Evolutionary conservation across 1,140 invertebrate species (phyloP), one percentile per base, ranked within the genome.

Genomic region (Macrocentrus cingulum): DNA sequence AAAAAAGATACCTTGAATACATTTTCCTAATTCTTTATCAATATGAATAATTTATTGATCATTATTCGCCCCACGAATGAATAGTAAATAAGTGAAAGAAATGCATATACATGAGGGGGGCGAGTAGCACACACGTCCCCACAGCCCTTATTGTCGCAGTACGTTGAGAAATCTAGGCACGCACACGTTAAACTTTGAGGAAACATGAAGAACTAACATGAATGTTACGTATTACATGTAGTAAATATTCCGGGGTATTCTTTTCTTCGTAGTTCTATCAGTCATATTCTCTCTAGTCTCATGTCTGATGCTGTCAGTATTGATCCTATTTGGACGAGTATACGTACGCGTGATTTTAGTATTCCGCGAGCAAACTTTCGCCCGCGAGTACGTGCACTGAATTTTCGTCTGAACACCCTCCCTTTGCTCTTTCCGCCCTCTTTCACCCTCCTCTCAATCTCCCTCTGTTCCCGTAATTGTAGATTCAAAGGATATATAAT

Each of bases 401-500:
- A 77, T 79, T 59, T 46, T 49, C 49, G 49, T 37, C 53, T 52
- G 13, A 44, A 42, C 19, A 46, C 23, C 48, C 45, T 22, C 65
- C 13, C 11, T 11, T 39, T 13, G 8, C 11, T 39, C 13, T 39
- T 13, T n/a, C 36, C 13, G 32, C 13, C 3, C 23, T 49, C 20
- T 1, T 18, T 9, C 18, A 16, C 25, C 11, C 1, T 48, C 51
- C 56, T 39, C 36, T 53, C 22, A 36, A 18, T 46, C 36, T 29
- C 66, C 64, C 66, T 59, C 62, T 61, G 60, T 52, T 62, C 65
- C 67, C 62, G 72, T 78, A 76, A 79, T 79, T 78, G 75, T 77
- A 77, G 70, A 78, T 79, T 79, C 76, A 77, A 78, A 76, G 77
- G 75, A 78, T 76, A 75, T n/a, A n/a, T 77, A 76, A 77, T 77